Evolutionary conservation across 2,888 invertebrate genomes (phyloP), one percentile per base, ranked within the genome.

Genomic region (Pilophorus perplexus): DNA sequence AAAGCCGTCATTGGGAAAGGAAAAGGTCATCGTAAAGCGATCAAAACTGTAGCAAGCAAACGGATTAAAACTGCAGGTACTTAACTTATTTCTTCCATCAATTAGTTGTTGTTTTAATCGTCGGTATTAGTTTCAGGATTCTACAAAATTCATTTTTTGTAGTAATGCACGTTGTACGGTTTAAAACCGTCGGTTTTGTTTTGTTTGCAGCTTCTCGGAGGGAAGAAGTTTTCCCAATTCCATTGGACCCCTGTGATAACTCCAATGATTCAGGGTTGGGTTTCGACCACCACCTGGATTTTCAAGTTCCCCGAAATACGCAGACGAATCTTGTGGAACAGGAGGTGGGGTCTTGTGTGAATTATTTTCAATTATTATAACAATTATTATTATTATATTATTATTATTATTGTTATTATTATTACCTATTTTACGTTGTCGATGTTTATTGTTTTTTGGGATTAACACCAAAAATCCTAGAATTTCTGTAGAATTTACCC

Each of bases 191-290:
- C 4, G 20, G 10, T 55, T 25, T 2, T 55, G n/a, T 38, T n/a
- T 2, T 28, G 28, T 2, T 18, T 42, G 10, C 33, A 57, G 42
- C 54, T 28, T 57, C 64, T n/a, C 59, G 67, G 27, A 46, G 57
- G 52, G 69, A 69, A 37, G 69, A 72, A 68, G 54, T 72, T 81
- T 40, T 82, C 82, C 64, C 75, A 76, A 71, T 76, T 78, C 57
- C 78, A 77, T 70, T 77, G 80, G 73, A 83, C 81, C 75, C 84
- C 85, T 89, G 90, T 77, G 91, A 92, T 77, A 91, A 89, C 79
- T 92, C 91, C 70, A 91, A 90, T 80, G 93, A 93, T 79, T 92
- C 92, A 72, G 92, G 92, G 27, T 83, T 92, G 72, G 92, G 91
- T 67, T 88, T 88, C 71, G 92, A 92, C 76, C 86, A 87, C 73